A percentile compares a stretch with the other conserved stretches of the same genome.
Evolutionary conservation across 2,113 vertebrate genomes (phyloP).

Genomic region (Pao palembangensis): DNA sequence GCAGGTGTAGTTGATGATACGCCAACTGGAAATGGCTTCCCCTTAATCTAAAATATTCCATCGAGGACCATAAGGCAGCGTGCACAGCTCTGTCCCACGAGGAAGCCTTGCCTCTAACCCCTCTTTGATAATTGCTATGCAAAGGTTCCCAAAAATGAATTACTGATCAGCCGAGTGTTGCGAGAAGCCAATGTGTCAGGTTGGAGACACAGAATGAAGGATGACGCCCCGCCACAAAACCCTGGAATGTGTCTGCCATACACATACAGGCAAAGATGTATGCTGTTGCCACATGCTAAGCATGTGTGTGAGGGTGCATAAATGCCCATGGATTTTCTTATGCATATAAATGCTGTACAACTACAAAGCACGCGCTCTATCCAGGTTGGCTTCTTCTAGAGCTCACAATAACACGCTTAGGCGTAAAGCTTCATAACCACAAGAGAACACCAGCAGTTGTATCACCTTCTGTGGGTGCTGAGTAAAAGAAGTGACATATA

Average conservation of each 20-base stretch:
- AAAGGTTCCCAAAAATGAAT: slow-evolving; percentile 81
- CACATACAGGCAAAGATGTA: slow-evolving; percentile 8
- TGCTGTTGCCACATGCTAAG: slow-evolving; percentile 7
- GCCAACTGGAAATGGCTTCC: slow-evolving; percentile 68
- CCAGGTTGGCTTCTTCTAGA: too few relatives aligned
- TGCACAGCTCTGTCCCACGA: slow-evolving; percentile 44
- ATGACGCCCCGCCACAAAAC: slow-evolving; percentile 57
- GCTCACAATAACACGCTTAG: background rate
- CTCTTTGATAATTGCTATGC: slow-evolving; percentile 83
- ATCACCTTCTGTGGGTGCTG: background rate
- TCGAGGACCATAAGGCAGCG: slow-evolving; percentile 61
- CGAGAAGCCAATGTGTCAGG: slow-evolving; percentile 70
- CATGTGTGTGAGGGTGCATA: background rate
- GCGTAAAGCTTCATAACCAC: slow-evolving; percentile 10
- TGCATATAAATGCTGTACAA: slow-evolving; percentile 22
- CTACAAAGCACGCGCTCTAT: slow-evolving; percentile 7
- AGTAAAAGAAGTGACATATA: slow-evolving; percentile 17
- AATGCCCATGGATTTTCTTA: slow-evolving; percentile 7
- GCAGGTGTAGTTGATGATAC: slow-evolving; percentile 70
- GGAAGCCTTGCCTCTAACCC: slow-evolving; percentile 76
- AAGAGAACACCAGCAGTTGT: slow-evolving; percentile 5
- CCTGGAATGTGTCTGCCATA: slow-evolving; percentile 28
- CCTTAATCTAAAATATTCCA: slow-evolving; percentile 68
- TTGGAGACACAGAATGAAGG: slow-evolving; percentile 76
- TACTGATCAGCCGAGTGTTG: slow-evolving; percentile 83